phyloP scores from a whole-genome alignment of 2,113 vertebrate species.

The Ochotona curzoniae region DNA sequence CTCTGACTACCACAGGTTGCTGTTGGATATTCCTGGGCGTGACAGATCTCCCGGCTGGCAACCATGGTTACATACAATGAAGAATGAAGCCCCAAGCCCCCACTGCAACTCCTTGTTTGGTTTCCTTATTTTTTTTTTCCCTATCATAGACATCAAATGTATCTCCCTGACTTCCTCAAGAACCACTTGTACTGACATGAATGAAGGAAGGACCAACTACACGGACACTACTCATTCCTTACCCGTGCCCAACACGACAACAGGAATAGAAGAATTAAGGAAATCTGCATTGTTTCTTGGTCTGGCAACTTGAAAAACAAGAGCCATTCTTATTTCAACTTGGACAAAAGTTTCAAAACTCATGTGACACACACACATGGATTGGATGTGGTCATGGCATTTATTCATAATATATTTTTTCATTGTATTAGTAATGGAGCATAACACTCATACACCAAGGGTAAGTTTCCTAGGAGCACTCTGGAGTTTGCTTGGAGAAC shows the following conservation, averaged over 20 bases:
- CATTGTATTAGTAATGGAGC: conserved; percentile 75
- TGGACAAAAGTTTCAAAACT: conserved; percentile 18
- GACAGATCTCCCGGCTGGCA: neutral
- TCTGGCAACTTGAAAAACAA: neutral
- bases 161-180: neutral
- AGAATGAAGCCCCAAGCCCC: neutral
- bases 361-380: neutral
- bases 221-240: neutral
- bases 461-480: conserved; percentile 41
- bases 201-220: neutral
- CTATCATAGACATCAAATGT: neutral
- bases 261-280: neutral
- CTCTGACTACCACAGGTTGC: too few relatives aligned
- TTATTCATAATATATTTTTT: conserved; percentile 79
- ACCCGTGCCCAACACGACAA: neutral
- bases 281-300: neutral
- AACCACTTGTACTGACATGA: neutral
- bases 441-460: conserved; percentile 65
- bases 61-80: neutral
- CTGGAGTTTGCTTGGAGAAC: conserved; percentile 17
- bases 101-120: neutral
- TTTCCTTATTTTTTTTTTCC: neutral
- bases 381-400: conserved; percentile 69
- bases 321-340: conserved; percentile 2
- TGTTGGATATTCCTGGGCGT: neutral